Evolutionary conservation across 2,113 vertebrate species (phyloP).

Genomic region (Hippocampus comes): DNA sequence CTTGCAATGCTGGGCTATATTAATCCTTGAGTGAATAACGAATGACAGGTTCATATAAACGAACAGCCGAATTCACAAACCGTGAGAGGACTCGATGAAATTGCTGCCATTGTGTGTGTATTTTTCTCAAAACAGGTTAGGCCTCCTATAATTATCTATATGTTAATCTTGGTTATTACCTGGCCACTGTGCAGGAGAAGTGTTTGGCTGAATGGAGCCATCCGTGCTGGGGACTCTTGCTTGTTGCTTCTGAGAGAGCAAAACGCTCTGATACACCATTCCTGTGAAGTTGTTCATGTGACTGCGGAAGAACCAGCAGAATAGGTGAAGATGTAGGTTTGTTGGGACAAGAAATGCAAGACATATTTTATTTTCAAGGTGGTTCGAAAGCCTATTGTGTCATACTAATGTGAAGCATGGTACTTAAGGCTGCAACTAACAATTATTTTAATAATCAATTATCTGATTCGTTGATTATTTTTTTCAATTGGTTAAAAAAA

Average conservation of each 20-base stretch:
- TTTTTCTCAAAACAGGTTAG: too few species aligned
- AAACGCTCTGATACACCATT: constrained; percentile 87
- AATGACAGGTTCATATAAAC: too few species aligned
- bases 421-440: neutral
- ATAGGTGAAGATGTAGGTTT: neutral
- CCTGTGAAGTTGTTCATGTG: constrained; percentile 93
- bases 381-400: constrained; percentile 4
- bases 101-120: too few species aligned
- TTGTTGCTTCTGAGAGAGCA: constrained; percentile 81
- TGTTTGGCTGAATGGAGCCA: constrained; percentile 86
- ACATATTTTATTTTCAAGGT: neutral
- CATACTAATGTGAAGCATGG: neutral
- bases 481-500: too few species aligned
- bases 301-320: constrained; percentile 62
- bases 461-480: too few species aligned
- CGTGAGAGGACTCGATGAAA: too few species aligned
- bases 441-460: too few species aligned
- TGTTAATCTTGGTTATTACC: constrained; percentile 70
- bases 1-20: too few species aligned
- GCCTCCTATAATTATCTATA: too few species aligned
- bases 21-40: too few species aligned
- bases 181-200: constrained; percentile 93
- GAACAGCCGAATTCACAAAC: too few species aligned
- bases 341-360: neutral
- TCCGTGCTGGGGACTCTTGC: constrained; percentile 80